These are phyloP conservation scores for Melanostoma scalare DNA, from an alignment of 2,888 invertebrate genomes.

Conservation along the genomic window DNA sequence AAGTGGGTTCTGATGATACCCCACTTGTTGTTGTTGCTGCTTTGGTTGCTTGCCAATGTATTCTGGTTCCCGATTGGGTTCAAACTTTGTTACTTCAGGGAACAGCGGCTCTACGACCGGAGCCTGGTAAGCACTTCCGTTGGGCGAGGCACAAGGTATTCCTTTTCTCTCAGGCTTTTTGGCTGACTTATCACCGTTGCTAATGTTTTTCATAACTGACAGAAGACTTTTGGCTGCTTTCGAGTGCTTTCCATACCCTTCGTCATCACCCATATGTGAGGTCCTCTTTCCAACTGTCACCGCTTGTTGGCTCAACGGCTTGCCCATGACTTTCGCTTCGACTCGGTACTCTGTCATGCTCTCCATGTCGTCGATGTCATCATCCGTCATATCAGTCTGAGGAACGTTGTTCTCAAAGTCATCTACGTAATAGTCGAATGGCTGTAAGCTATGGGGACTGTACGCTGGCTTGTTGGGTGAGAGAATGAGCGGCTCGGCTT, in stretches of 20 bases:
- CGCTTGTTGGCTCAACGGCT: constrained; percentile 88
- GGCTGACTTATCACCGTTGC: constrained; percentile 75
- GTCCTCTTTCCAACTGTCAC: constrained; percentile 83
- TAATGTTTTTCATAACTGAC: constrained; percentile 84
- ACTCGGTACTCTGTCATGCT: constrained; percentile 85
- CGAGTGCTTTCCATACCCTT: constrained; percentile 82
- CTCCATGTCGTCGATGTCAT: constrained; percentile 80
- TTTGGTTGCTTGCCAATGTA: constrained; percentile 69
- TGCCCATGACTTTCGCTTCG: constrained; percentile 89
- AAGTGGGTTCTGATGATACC: constrained; percentile 61
- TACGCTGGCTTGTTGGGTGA: constrained; percentile 79
- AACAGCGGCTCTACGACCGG: constrained; percentile 80
- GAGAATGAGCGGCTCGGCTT: constrained; percentile 79
- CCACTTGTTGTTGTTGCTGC: constrained; percentile 30
- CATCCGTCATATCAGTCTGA: constrained; percentile 77
- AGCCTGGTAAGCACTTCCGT: constrained; percentile 80
- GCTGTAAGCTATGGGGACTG: constrained; percentile 65
- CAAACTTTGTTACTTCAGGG: constrained; percentile 78
- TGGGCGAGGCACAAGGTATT: constrained; percentile 78
- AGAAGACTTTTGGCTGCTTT: constrained; percentile 83
- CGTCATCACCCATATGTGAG: constrained; percentile 81
- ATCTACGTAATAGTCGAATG: constrained; percentile 74
- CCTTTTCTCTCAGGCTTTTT: constrained; percentile 68
- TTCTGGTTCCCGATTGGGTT: constrained; percentile 77
- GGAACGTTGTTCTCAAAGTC: constrained; percentile 47